These are phyloP conservation scores for Parthenolecanium corni DNA, from an alignment of 2,888 invertebrate genomes.

Conservation along the genomic window DNA sequence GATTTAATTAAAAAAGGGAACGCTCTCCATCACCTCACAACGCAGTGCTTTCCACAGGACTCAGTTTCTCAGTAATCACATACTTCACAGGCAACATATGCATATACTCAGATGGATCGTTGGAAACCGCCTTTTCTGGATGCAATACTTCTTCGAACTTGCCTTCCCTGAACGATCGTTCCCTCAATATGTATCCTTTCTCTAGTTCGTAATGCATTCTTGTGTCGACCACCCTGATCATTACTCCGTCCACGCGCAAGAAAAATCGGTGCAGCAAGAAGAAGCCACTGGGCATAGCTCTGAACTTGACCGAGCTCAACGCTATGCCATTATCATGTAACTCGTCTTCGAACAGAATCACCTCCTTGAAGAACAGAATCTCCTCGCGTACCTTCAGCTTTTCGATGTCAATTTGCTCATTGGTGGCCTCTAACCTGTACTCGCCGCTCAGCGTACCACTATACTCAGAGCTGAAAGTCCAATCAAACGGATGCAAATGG, in stretches of 20 bases:
- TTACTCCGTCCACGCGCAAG: slow-evolving; percentile 84
- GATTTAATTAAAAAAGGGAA: no score
- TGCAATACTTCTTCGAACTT: slow-evolving; percentile 50
- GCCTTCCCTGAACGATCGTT: slow-evolving; percentile 69
- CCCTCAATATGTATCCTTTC: slow-evolving; percentile 60
- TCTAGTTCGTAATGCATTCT: slow-evolving; percentile 68
- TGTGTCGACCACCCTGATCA: slow-evolving; percentile 79
- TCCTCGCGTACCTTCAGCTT: slow-evolving; percentile 77
- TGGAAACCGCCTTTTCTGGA: slow-evolving; percentile 8
- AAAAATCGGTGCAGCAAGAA: slow-evolving; percentile 84
- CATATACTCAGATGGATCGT: slow-evolving; percentile 24
- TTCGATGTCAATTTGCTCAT: slow-evolving; percentile 71
- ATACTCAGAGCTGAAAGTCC: slow-evolving; percentile 93
- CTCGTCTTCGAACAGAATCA: slow-evolving; percentile 94
- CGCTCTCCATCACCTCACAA: no score
- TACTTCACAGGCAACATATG: slow-evolving; percentile 21
- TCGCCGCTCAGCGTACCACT: slow-evolving; percentile 61
- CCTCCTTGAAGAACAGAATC: slow-evolving; percentile 86
- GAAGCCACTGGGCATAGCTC: slow-evolving; percentile 92
- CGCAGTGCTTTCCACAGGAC: neutral
- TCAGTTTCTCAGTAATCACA: slow-evolving; percentile 12
- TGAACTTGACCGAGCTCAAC: slow-evolving; percentile 79
- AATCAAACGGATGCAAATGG: slow-evolving; percentile 82
- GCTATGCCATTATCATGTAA: slow-evolving; percentile 95
- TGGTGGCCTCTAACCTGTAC: slow-evolving; percentile 49